These are phyloP conservation scores for Rhabdomys pumilio DNA, from an alignment of 2,797 vertebrate species.

Conservation along the genomic window DNA sequence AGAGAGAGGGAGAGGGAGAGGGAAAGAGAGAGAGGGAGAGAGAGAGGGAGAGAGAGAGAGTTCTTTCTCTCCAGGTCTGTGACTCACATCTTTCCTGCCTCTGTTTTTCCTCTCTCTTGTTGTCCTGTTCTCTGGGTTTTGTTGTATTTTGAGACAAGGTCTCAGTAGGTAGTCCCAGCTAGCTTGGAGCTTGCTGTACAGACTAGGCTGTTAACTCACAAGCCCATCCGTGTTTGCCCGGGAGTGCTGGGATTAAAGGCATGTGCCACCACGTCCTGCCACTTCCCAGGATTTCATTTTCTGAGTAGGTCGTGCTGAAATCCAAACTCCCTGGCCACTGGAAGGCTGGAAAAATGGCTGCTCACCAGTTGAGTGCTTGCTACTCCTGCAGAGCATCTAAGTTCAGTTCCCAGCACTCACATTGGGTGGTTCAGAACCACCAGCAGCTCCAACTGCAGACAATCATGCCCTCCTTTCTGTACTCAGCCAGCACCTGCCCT, in stretches of 20 bases:
- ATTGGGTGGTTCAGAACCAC: not conserved
- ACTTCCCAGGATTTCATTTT: not conserved
- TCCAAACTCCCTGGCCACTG: not conserved
- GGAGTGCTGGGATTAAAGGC: not conserved
- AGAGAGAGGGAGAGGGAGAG: not conserved
- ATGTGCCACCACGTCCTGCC: not conserved
- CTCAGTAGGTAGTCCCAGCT: not conserved
- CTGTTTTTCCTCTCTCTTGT: not conserved
- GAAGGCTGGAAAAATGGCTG: not conserved
- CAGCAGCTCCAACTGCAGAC: not conserved
- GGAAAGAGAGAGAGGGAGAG: not conserved
- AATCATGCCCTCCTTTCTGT: not conserved
- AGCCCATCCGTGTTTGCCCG: not conserved
- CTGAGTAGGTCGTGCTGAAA: conserved; percentile 27
- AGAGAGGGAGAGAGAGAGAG: not conserved
- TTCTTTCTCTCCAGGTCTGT: conserved; percentile 41
- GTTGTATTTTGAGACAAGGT: not conserved
- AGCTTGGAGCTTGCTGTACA: not conserved
- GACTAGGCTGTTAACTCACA: not conserved
- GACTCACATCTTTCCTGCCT: not conserved
- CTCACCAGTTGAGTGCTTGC: not conserved
- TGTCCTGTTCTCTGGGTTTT: not conserved
- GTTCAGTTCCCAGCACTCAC: not conserved
- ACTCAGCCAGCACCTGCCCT: not conserved
- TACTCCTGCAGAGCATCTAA: not conserved